These are phyloP conservation scores for Trachops cirrhosus DNA, from an alignment of 2,797 vertebrate genomes.

Conservation along the genomic window DNA sequence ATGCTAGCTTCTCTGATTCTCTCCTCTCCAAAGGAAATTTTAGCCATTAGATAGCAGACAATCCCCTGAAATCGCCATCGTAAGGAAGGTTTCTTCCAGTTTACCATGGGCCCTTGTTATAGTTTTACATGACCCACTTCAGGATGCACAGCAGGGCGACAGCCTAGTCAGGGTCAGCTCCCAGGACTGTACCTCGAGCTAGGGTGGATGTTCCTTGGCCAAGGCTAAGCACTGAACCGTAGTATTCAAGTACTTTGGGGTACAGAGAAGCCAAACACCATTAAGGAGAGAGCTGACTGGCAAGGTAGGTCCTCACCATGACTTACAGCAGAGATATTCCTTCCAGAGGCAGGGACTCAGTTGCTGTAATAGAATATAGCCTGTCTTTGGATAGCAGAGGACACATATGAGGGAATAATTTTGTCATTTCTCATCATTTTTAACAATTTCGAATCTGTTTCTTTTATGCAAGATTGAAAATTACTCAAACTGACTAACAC, in stretches of 20 bases:
- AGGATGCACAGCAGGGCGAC: not conserved
- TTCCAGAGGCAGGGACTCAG: not conserved
- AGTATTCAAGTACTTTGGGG: not conserved
- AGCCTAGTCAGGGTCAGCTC: not conserved
- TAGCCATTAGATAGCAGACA: not conserved
- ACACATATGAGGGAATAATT: not conserved
- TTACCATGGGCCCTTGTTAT: not conserved
- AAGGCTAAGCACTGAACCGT: not conserved
- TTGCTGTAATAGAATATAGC: not conserved
- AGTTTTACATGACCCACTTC: not conserved
- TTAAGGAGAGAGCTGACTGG: not conserved
- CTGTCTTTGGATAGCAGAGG: not conserved
- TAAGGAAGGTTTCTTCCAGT: not conserved
- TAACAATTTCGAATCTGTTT: not conserved
- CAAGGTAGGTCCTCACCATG: not conserved
- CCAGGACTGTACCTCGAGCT: not conserved
- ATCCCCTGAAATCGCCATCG: not conserved
- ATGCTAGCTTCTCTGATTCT: not conserved
- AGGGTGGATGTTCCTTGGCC: not conserved
- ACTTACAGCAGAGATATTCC: not conserved
- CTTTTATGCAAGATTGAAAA: conserved; percentile 3
- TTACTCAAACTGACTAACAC: not conserved
- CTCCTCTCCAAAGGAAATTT: not conserved
- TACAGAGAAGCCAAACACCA: not conserved
- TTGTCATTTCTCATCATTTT: conserved; percentile 22